These are phyloP conservation scores for Lordiphosa fenestrarum DNA, from an alignment of 2,888 invertebrate species.

Conservation along the genomic window DNA sequence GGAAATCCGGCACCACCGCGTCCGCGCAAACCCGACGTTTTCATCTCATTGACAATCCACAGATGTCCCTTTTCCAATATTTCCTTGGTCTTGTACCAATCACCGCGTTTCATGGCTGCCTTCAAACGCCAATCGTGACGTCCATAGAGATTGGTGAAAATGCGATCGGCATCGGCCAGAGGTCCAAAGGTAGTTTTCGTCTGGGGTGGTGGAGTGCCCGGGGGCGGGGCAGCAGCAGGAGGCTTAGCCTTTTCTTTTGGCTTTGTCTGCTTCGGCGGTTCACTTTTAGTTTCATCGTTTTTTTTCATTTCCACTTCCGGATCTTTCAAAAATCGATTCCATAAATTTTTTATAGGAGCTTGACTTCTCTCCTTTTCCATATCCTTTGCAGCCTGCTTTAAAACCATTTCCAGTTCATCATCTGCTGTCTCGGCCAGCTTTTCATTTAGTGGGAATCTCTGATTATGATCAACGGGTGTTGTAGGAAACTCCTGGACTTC, in stretches of 20 bases:
- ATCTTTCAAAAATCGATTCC: too few species aligned
- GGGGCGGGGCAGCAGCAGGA: conserved; percentile 71
- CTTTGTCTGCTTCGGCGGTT: too few species aligned
- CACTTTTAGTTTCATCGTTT: too few species aligned
- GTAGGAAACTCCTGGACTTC: neutral
- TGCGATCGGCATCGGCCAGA: conserved; percentile 93
- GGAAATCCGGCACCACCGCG: conserved; percentile 99
- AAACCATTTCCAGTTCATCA: conserved; percentile 9
- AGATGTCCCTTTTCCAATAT: conserved; percentile 94
- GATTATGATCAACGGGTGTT: neutral
- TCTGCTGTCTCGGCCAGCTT: conserved; percentile 34
- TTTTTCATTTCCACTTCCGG: too few species aligned
- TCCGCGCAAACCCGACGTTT: conserved; percentile 95
- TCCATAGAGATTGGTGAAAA: conserved; percentile 98
- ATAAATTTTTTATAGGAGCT: too few species aligned
- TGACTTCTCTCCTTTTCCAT: neutral
- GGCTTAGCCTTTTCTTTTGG: neutral
- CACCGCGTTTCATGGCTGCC: conserved; percentile 93
- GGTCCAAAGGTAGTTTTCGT: conserved; percentile 81
- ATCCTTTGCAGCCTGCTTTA: conserved; percentile 1
- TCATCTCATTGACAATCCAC: conserved; percentile 98
- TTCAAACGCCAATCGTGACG: conserved; percentile 97
- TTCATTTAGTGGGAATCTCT: conserved; percentile 29
- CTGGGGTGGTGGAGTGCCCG: conserved; percentile 82
- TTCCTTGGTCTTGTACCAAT: conserved; percentile 98